Conservation (phyloP, 1,140 invertebrate genomes). For the Vollenhovia emeryi region DNA sequence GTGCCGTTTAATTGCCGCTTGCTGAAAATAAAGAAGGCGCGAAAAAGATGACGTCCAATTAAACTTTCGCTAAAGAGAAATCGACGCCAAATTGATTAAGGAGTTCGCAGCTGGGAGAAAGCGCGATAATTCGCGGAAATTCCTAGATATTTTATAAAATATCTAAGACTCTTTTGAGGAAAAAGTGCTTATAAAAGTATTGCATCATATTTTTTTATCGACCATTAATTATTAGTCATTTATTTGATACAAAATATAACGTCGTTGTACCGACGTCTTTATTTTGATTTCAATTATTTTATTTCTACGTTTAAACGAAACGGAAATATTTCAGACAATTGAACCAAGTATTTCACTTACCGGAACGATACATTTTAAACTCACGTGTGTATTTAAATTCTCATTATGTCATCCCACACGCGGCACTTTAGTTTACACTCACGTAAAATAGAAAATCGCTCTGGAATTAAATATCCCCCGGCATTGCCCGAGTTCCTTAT, state of each 20-base stretch:
- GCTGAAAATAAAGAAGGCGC: conserved; percentile 37
- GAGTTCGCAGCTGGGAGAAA: conserved; percentile 40
- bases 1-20: conserved; percentile 48
- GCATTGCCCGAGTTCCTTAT: neutral
- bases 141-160: conserved; percentile 19
- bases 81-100: conserved; percentile 54
- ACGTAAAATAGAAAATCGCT: neutral
- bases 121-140: conserved; percentile 35
- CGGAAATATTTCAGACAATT: neutral
- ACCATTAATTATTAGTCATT: neutral
- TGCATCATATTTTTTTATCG: neutral
- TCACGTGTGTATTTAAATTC: neutral
- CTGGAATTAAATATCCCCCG: neutral
- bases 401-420: neutral
- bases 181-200: neutral
- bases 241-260: neutral
- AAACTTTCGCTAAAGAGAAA: conserved; percentile 59
- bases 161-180: neutral
- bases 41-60: conserved; percentile 58
- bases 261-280: neutral
- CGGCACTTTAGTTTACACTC: neutral
- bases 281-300: neutral
- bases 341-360: neutral
- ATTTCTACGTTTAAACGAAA: neutral
- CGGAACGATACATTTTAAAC: neutral